Base-by-base conservation (phyloP, 2,888 invertebrate species). In the Ormyrus nitidulus region DNA sequence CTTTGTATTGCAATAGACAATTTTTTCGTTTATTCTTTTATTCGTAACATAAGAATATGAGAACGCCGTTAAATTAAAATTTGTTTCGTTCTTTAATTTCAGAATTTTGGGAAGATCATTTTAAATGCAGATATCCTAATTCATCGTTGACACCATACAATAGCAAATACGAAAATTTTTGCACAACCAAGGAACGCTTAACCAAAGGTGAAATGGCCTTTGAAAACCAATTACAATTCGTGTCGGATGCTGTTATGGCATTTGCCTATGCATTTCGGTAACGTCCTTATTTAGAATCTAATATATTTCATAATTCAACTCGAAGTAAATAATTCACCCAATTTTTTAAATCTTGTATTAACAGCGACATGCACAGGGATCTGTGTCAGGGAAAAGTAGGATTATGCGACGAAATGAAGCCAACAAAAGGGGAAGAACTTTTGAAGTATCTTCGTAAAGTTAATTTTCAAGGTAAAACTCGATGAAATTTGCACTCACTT, bases 81-180 rank as follows among this genome's bases (percentile, higher is more conserved):
- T 34, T 34, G 34, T 4, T 4, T 34, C 34, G 34, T 34, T 34
- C 34, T 34, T 34, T 56, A 1, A 72, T 92, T 91, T 19, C 92
- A 97, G 98, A 98, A 91, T 98, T 97, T 91, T 98, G 97, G 97
- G 98, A 98, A 86, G 95, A 97, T 88, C 96, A 97, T 88, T 98
- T 98, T 90, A 94, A 96, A 82, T 98, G 97, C 88, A 94, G 95
- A 3, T 96, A 96, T 89, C 95, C 95, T 0, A 95, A 95, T 86
- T 95, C 96, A 80, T 93, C 95, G 0, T 91, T 92, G 73, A 97
- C 97, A 0, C 97, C 97, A 0, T 96, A 96, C 92, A 97, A 97
- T 89, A 92, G 92, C 61, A 94, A 95, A 86, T 95, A 94, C 89
- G 93, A 92, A 5, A 91, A 91, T 34, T 86, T 90, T 6, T 99